These are phyloP conservation scores for Ia io DNA, from an alignment of 2,113 vertebrate genomes.

Conservation along the genomic window DNA sequence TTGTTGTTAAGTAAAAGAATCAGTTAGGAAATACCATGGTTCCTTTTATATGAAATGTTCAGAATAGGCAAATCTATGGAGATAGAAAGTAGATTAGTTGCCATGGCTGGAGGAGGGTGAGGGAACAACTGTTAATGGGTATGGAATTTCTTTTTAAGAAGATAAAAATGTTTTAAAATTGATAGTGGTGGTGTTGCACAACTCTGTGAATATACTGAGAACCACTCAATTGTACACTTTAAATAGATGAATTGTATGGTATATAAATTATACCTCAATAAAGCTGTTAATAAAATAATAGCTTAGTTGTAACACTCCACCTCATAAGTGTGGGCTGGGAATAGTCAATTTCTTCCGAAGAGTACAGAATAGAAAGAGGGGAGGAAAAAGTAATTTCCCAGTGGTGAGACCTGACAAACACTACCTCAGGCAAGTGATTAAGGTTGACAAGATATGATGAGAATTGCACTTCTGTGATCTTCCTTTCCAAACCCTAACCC, in stretches of 20 bases:
- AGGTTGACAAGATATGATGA: neutral
- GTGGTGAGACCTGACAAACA: neutral
- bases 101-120: neutral
- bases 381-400: neutral
- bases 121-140: neutral
- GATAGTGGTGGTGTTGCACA: neutral
- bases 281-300: neutral
- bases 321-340: neutral
- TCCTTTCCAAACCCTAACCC: neutral
- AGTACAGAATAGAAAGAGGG: neutral
- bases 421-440: neutral
- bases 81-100: neutral
- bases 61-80: neutral
- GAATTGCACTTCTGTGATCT: neutral
- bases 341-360: slow-evolving; percentile 2
- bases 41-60: neutral
- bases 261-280: neutral
- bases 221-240: neutral
- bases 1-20: neutral
- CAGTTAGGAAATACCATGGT: neutral
- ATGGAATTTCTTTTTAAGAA: neutral
- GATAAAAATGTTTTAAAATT: neutral
- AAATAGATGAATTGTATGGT: neutral
- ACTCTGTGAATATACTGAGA: neutral
- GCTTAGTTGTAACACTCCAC: neutral